Base-by-base conservation (phyloP, 2,797 vertebrate genomes). In the Tenualosa thibaudeaui region DNA sequence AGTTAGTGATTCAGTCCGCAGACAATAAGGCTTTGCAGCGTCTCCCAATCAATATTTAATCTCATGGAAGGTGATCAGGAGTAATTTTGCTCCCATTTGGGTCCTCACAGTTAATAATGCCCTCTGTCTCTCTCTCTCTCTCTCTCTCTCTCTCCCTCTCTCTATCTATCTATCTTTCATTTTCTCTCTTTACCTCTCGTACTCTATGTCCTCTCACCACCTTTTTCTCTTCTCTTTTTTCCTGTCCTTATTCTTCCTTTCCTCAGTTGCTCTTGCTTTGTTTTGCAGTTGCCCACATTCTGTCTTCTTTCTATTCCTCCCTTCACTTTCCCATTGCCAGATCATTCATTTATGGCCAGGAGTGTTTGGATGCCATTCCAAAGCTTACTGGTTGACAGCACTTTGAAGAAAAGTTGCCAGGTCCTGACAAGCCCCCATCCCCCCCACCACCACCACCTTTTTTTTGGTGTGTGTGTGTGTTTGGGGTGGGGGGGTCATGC, bases 351-450 rank as follows among this genome's bases (percentile, higher is more conserved):
- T 88, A 86, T 90, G 85, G 88, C 60, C 91, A 89, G 88, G 87
- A 89, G 92, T 87, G 87, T 87, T 89, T 86, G 43, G 68, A 43
- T 37, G 15, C 85, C 22, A 24, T 81, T 46, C 58, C 37, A 5
- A 5, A 65, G 46, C 89, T 84, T 90, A 51, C 82, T 83, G 86
- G 87, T 84, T 65, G 88, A 91, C 86, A 90, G 54, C 13, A 60
- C 89, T 85, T 93, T 93, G 91, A 93, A 92, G 91, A 92, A 84
- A 89, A 88, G 85, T 90, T 91, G 90, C 87, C 91, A 87, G 68
- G 85, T 81, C 82, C 88, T 93, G 91, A 93, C 91, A 89, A 84
- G 85, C 88, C 87, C 83, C 3, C 1, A 84, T 84, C 88, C 87
- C 83, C 3, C 1, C 46, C 46, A 4, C 46, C 3, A 46, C 3